These are phyloP conservation scores for Acanthosepion pharaonis DNA, from an alignment of 2,888 invertebrate genomes.

Conservation along the genomic window DNA sequence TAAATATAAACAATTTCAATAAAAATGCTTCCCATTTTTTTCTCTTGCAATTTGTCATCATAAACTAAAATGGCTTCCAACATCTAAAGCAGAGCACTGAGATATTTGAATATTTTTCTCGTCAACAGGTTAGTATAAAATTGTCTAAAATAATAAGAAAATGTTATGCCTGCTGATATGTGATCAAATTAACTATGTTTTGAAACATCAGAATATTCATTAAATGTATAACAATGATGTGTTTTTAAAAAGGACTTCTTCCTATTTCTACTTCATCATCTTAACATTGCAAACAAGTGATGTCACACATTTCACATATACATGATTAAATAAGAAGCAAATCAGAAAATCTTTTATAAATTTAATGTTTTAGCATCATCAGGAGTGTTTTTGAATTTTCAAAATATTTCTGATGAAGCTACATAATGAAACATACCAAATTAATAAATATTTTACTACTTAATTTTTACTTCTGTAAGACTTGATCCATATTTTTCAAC, in stretches of 20 bases:
- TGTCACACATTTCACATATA: background rate
- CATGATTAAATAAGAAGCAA: background rate
- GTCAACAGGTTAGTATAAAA: background rate
- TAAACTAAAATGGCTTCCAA: constrained; percentile 6
- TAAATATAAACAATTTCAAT: too few species aligned
- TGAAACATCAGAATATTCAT: background rate
- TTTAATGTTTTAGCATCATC: too few species aligned
- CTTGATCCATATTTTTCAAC: too few species aligned
- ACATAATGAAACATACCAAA: too few species aligned
- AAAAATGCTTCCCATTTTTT: too few species aligned
- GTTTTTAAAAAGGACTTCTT: background rate
- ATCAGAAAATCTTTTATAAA: too few species aligned
- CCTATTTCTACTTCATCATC: background rate
- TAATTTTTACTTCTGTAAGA: too few species aligned
- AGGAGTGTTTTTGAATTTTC: too few species aligned
- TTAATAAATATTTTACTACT: too few species aligned
- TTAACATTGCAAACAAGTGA: background rate
- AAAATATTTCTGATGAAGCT: too few species aligned
- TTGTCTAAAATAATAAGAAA: background rate
- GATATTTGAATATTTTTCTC: background rate
- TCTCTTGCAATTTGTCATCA: background rate
- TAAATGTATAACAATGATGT: background rate
- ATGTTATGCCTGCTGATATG: background rate
- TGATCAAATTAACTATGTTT: background rate
- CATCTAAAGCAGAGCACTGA: background rate